Evolutionary conservation across 2,797 vertebrate genomes (phyloP).

Genomic region (Acestrorhynchus altus): DNA sequence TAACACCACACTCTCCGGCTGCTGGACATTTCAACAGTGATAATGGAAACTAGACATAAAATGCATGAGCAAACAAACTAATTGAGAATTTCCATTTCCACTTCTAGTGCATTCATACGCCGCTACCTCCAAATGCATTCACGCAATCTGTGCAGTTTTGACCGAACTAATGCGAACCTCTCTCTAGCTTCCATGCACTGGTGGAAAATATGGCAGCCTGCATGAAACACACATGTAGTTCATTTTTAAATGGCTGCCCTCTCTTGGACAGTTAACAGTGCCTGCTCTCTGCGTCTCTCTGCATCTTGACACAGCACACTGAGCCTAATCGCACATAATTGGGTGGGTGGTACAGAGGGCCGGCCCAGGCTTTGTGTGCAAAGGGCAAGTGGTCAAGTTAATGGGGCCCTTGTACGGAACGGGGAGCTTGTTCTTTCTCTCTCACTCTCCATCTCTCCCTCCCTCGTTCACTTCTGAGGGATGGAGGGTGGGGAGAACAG

Average conservation of each 20-base stretch:
- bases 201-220: constrained; percentile 43
- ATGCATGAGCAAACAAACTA: constrained; percentile 45
- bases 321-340: constrained; percentile 99
- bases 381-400: constrained; percentile 99
- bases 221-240: constrained; percentile 49
- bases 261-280: constrained; percentile 48
- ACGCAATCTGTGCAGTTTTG: constrained; percentile 18
- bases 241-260: constrained; percentile 59
- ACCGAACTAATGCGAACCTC: constrained; percentile 21
- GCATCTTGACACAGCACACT: constrained; percentile 99
- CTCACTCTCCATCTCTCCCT: constrained; percentile 45
- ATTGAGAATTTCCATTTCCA: constrained; percentile 37
- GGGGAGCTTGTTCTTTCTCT: constrained; percentile 77
- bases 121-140: constrained; percentile 14
- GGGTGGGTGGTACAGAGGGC: constrained; percentile 98
- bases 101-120: constrained; percentile 28
- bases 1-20: background rate
- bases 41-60: constrained; percentile 28
- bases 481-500: constrained; percentile 77
- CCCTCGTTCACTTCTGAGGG: constrained; percentile 51
- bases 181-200: constrained; percentile 22
- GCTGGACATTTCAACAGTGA: constrained; percentile 14
- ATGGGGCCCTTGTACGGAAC: constrained; percentile 96
- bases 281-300: constrained; percentile 80
- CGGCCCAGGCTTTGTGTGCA: constrained; percentile 97